Conservation (phyloP, 2,888 invertebrate genomes). For the Nomada ferruginata region DNA sequence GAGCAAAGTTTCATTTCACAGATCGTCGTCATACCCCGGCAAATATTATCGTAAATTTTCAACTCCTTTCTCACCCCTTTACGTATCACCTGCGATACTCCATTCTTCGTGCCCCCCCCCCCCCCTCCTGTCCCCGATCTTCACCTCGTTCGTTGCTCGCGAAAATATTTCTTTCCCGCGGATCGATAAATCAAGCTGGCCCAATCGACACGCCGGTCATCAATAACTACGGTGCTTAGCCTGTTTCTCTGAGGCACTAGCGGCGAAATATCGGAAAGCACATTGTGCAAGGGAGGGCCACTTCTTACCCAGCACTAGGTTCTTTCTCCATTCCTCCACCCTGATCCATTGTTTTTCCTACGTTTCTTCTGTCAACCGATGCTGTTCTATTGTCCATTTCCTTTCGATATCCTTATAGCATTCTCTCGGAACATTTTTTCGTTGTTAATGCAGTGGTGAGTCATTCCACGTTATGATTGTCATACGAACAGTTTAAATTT, state of each 20-base stretch:
- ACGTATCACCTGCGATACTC: slow-evolving; percentile 56
- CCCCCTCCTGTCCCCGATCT: slow-evolving; percentile 8
- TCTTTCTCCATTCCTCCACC: slow-evolving; percentile 10
- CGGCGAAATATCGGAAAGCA: slow-evolving; percentile 62
- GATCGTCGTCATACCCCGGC: slow-evolving; percentile 33
- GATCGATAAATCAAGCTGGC: slow-evolving; percentile 68
- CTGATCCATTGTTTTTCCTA: too few relatives aligned
- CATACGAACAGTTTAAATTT: too few relatives aligned
- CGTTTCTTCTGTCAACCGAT: too few relatives aligned
- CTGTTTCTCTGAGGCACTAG: slow-evolving; percentile 56
- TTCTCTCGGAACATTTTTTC: too few relatives aligned
- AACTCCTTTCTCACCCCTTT: slow-evolving; percentile 9
- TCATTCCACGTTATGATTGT: too few relatives aligned
- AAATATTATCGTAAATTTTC: slow-evolving; percentile 70
- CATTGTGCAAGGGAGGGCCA: background rate
- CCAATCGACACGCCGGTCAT: slow-evolving; percentile 65
- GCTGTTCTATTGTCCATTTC: too few relatives aligned
- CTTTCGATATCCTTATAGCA: too few relatives aligned
- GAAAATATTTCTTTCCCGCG: slow-evolving; percentile 66
- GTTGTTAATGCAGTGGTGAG: too few relatives aligned
- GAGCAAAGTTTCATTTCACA: slow-evolving; percentile 63
- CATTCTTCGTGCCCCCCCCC: slow-evolving; percentile 46
- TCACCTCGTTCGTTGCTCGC: slow-evolving; percentile 22
- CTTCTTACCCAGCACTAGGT: background rate
- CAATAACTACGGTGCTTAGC: slow-evolving; percentile 68